These are phyloP conservation scores for Stenodera caucasica DNA, from an alignment of 2,888 invertebrate genomes.

Conservation along the genomic window DNA sequence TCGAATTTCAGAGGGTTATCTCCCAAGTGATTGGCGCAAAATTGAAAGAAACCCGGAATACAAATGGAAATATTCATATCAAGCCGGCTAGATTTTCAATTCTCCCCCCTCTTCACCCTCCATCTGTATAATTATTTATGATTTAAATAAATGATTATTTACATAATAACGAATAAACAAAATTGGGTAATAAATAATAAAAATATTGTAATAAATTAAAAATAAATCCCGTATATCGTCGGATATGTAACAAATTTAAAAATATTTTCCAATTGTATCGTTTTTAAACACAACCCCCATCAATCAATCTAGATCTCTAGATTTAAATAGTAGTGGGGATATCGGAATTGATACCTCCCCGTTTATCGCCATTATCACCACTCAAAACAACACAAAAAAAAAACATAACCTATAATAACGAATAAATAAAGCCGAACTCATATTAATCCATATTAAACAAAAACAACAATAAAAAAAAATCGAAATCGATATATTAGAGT, in stretches of 20 bases:
- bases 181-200: slow-evolving; percentile 45
- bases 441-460: neutral
- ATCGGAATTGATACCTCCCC: neutral
- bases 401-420: neutral
- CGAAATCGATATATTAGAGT: too few species aligned
- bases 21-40: slow-evolving; percentile 33
- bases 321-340: neutral
- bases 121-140: too few species aligned
- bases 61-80: slow-evolving; percentile 47
- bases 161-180: slow-evolving; percentile 40
- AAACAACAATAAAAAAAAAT: neutral
- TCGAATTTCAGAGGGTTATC: slow-evolving; percentile 41
- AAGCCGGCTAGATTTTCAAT: slow-evolving; percentile 30
- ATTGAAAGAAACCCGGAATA: slow-evolving; percentile 40
- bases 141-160: slow-evolving; percentile 34
- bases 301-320: neutral
- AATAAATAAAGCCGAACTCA: neutral
- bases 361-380: neutral
- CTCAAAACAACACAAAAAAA: too few species aligned
- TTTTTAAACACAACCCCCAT: neutral
- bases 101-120: neutral
- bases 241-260: neutral
- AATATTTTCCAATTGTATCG: neutral
- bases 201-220: slow-evolving; percentile 41
- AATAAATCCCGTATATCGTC: slow-evolving; percentile 22